Evolutionary conservation across 2,888 invertebrate genomes (phyloP).

Genomic region (Brachylomia viminalis): DNA sequence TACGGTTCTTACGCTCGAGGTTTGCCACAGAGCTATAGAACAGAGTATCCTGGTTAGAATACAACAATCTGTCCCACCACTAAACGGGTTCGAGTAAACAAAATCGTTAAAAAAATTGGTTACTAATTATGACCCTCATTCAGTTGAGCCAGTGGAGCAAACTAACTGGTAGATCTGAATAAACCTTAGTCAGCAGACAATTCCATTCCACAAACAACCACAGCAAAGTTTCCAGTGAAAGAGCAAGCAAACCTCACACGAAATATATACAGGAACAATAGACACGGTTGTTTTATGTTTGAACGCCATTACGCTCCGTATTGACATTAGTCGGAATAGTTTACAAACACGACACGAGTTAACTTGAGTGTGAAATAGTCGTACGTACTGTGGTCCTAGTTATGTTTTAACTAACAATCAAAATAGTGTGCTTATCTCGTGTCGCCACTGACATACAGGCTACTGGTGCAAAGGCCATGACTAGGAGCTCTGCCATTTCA

Average conservation of each 20-base stretch:
- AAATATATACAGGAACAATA: constrained; percentile 64
- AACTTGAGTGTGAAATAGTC: constrained; percentile 55
- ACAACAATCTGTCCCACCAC: neutral
- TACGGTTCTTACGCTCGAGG: neutral
- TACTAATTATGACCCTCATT: neutral
- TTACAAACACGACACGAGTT: constrained; percentile 59
- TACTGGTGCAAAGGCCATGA: neutral
- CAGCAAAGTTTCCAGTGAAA: constrained; percentile 56
- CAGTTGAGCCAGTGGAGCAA: neutral
- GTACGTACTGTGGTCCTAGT: constrained; percentile 7
- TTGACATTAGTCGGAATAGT: constrained; percentile 70
- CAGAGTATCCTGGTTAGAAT: neutral
- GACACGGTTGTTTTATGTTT: constrained; percentile 69
- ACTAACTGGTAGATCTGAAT: constrained; percentile 1
- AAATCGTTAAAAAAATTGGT: neutral
- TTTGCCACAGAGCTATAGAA: neutral
- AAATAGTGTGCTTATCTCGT: neutral
- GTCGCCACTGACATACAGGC: neutral
- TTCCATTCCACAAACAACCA: constrained; percentile 54
- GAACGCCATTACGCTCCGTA: constrained; percentile 68
- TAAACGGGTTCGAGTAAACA: neutral
- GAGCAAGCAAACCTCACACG: constrained; percentile 52
- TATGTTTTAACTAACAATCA: neutral
- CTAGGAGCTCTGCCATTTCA: no score
- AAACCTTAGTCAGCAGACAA: constrained; percentile 39